phyloP scores from a whole-genome alignment of 2,113 vertebrate genomes.

The Oxyura jamaicensis region DNA sequence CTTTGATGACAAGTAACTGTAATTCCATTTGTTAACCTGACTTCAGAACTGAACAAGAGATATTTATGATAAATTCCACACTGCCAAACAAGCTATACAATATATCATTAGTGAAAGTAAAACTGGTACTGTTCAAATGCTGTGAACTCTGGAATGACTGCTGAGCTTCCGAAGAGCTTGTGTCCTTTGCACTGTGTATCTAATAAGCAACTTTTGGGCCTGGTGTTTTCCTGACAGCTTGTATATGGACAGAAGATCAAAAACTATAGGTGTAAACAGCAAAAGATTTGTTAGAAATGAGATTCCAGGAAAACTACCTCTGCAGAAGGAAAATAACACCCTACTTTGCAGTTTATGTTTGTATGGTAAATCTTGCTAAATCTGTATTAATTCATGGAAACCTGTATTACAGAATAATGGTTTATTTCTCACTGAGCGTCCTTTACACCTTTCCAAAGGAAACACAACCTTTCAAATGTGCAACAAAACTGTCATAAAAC shows the following conservation, averaged over 20 bases:
- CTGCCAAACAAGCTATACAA: slow-evolving; percentile 3
- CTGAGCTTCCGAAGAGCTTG: slow-evolving; percentile 20
- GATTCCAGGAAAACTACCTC: neutral
- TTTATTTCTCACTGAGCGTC: neutral
- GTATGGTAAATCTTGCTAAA: neutral
- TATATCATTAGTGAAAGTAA: neutral
- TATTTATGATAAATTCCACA: neutral
- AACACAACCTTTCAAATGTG: neutral
- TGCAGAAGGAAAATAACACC: neutral
- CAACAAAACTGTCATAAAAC: neutral
- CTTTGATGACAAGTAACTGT: slow-evolving; percentile 43
- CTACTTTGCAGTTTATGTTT: neutral
- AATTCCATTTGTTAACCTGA: slow-evolving; percentile 29
- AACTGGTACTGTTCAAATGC: neutral
- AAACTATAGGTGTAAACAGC: neutral
- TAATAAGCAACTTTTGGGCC: neutral
- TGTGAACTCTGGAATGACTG: neutral
- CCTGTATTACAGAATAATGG: neutral
- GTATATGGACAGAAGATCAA: neutral
- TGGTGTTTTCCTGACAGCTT: slow-evolving; percentile 19
- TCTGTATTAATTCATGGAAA: neutral
- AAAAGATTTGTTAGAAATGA: neutral
- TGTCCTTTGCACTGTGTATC: neutral
- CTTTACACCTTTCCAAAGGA: neutral
- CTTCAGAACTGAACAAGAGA: slow-evolving; percentile 20